Evolutionary conservation across 2,888 invertebrate species (phyloP).

Genomic region (Diarsia mendica): DNA sequence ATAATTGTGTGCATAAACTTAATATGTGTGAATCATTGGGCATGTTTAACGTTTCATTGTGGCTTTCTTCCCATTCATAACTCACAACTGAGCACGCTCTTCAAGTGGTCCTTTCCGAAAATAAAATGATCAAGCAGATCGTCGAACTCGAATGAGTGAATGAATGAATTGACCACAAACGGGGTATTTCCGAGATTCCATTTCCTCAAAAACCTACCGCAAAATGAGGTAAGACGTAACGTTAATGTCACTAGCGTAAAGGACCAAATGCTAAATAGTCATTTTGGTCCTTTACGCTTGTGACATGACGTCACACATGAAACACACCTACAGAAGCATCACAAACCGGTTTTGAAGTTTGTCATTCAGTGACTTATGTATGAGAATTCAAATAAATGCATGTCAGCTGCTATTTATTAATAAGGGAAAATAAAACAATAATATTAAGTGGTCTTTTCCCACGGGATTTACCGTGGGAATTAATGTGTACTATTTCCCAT

Average conservation of each 20-base stretch:
- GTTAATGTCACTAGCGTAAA: conserved; percentile 34
- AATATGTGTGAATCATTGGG: too few species aligned
- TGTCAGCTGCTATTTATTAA: background rate
- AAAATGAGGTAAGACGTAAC: conserved; percentile 11
- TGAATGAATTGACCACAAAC: conserved; percentile 29
- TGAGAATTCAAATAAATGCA: conserved; percentile 13
- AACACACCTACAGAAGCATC: conserved; percentile 26
- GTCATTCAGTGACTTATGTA: conserved; percentile 38
- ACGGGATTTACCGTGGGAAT: conserved; percentile 27
- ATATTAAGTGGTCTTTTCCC: conserved; percentile 41
- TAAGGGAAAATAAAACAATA: conserved; percentile 25
- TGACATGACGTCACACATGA: too few species aligned
- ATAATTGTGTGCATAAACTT: too few species aligned
- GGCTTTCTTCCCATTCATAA: conserved; percentile 3
- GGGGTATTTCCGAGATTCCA: conserved; percentile 41
- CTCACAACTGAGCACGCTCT: conserved; percentile 3
- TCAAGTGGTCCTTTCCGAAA: background rate
- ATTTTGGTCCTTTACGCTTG: too few species aligned
- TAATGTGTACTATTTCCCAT: conserved; percentile 23
- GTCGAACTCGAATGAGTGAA: background rate
- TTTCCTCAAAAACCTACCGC: conserved; percentile 29
- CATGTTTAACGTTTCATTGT: background rate
- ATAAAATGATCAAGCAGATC: background rate
- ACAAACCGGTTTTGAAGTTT: conserved; percentile 6
- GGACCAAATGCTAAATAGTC: conserved; percentile 17